phyloP scores from a whole-genome alignment of 2,797 vertebrate species.

The Sparus aurata region DNA sequence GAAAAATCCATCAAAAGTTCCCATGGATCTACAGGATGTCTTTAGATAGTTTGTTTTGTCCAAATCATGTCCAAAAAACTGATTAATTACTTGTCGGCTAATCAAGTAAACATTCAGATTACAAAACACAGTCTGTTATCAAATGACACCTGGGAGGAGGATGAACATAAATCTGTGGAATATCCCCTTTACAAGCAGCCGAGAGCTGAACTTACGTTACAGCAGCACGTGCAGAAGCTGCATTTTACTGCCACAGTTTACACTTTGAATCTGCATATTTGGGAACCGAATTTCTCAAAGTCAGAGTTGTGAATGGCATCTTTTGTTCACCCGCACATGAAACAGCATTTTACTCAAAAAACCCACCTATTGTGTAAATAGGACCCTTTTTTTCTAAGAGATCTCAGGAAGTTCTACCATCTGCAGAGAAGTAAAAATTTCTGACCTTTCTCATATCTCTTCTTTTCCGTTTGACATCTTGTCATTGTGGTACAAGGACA shows the following conservation, averaged over 20 bases:
- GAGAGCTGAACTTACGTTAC: background rate
- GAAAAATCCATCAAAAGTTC: background rate
- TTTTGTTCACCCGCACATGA: constrained; percentile 1
- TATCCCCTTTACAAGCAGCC: constrained; percentile 14
- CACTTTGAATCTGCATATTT: background rate
- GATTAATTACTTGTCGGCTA: too few species aligned
- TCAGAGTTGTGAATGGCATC: constrained; percentile 1
- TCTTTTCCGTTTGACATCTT: background rate
- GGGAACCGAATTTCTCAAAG: constrained; percentile 10
- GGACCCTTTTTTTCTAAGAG: background rate
- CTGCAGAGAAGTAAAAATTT: constrained; percentile 8
- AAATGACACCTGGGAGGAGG: too few species aligned
- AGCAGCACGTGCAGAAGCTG: background rate
- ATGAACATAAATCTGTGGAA: background rate
- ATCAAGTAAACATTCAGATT: background rate
- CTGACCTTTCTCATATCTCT: constrained; percentile 53
- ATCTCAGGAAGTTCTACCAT: background rate
- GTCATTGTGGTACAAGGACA: background rate
- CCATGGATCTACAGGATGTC: background rate
- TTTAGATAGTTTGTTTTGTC: background rate
- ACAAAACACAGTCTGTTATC: too few species aligned
- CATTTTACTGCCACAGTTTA: background rate
- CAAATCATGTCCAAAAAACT: background rate
- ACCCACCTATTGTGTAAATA: background rate
- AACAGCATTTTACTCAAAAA: background rate